A percentile compares a stretch with the other conserved stretches of the same genome.
Conservation (phyloP, 2,888 invertebrate species). For the Invenusta paracnida region DNA sequence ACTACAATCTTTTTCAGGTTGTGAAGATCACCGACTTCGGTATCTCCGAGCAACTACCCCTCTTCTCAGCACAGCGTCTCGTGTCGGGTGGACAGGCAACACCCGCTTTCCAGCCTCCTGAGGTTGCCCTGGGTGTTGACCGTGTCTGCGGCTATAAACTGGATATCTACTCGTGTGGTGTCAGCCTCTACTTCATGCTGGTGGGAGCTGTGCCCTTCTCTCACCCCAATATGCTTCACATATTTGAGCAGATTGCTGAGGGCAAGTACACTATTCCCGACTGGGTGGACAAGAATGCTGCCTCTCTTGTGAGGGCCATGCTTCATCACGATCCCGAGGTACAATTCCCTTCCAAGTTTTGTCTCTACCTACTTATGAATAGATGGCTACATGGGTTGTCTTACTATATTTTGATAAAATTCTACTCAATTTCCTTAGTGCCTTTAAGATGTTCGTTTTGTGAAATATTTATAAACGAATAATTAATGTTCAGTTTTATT, state of each 20-base stretch:
- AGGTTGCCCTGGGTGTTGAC: conserved; percentile 38
- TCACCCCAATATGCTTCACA: conserved; percentile 41
- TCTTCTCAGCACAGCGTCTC: background rate
- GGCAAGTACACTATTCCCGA: conserved; percentile 40
- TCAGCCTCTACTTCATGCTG: conserved; percentile 44
- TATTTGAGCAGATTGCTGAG: conserved; percentile 41
- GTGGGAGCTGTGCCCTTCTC: conserved; percentile 40
- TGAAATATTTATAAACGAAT: too few species aligned
- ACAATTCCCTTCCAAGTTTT: too few species aligned
- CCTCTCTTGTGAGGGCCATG: conserved; percentile 39
- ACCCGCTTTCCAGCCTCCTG: conserved; percentile 44
- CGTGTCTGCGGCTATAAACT: conserved; percentile 39
- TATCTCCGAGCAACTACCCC: conserved; percentile 35
- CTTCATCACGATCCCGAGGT: conserved; percentile 38
- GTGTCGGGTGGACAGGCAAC: conserved; percentile 41
- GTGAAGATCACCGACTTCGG: conserved; percentile 45
- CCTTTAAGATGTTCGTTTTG: too few species aligned
- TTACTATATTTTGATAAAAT: too few species aligned
- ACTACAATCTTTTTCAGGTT: too few species aligned
- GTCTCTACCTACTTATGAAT: background rate
- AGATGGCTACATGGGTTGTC: background rate
- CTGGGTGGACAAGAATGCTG: conserved; percentile 16
- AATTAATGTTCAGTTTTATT: too few species aligned
- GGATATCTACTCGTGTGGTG: conserved; percentile 42
- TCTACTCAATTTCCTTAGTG: too few species aligned